Base-by-base conservation (phyloP, 2,113 vertebrate species). In the Nansenia antarctica region DNA sequence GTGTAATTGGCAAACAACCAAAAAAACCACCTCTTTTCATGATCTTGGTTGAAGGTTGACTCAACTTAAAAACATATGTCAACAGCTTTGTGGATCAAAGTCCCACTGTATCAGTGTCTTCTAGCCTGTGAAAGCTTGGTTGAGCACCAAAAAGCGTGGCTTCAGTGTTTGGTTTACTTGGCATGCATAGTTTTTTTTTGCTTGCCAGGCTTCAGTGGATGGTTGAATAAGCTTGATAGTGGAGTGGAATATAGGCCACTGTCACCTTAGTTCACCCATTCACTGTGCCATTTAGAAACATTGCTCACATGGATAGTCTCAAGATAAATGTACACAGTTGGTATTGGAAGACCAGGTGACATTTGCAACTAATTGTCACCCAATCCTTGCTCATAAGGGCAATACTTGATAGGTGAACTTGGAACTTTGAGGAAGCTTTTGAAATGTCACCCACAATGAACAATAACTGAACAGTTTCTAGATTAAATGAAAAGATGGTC, bases 371-470 rank as follows among this genome's bases (percentile, higher is more conserved):
- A 87, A 88, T 86, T 85, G 81, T 79, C 77, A 80, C 73, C 79
- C 81, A 79, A 83, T 86, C 87, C 88, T 66, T 79, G 49, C 59
- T 61, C 8, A 63, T 83, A 72, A 87, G 82, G 83, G 62, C 79
- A 78, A 14, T 12, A 53, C 68, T 80, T 87, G 84, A 82, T 87
- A 65, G 65, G 76, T 85, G 88, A 88, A 88, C 84, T 89, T 75
- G 29, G 81, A 86, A 88, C 84, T 90, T 79, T 83, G 77, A 79
- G 77, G 42, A 69, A 85, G 72, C 79, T 88, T 89, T 88, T 81
- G 77, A 92, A 92, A 92, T 92, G 89, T 90, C 87, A 90, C 47
- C 42, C 7, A 20, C 73, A 74, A 81, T 82, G 67, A 90, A 82
- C 87, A 79, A 82, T 61, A 77, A 79, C 69, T 74, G 62, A 72